phyloP scores from a whole-genome alignment of 2,113 vertebrate species.

The Sinocyclocheilus maitianheensis region DNA sequence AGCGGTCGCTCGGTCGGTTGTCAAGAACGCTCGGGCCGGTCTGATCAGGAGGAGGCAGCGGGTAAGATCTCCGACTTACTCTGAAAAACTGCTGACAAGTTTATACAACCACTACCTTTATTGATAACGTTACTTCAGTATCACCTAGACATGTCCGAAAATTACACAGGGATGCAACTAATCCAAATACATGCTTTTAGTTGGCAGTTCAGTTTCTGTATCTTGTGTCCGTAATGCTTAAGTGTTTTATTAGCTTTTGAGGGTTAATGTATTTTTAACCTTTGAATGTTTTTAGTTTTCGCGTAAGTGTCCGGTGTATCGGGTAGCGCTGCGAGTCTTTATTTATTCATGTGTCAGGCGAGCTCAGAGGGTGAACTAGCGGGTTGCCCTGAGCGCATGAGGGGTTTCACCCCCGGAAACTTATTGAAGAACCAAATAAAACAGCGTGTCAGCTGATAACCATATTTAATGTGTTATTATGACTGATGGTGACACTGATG shows the following conservation, averaged over 20 bases:
- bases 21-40: conserved; percentile 27
- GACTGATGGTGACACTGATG: conserved; percentile 10
- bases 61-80: conserved; percentile 35
- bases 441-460: conserved; percentile 16
- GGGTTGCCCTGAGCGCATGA: conserved; percentile 13
- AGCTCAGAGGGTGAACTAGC: conserved; percentile 58
- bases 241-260: neutral
- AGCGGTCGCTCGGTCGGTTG: conserved; percentile 4
- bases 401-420: conserved; percentile 28
- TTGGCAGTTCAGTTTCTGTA: neutral
- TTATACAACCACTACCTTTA: neutral
- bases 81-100: neutral
- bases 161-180: neutral
- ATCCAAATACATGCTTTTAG: neutral
- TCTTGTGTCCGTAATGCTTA: neutral
- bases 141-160: neutral
- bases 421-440: conserved; percentile 6
- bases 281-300: conserved; percentile 16
- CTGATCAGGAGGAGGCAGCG: conserved; percentile 68
- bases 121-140: neutral
- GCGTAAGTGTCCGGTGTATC: conserved; percentile 66
- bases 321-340: conserved; percentile 61
- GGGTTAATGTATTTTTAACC: too few relatives aligned
- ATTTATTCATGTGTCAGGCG: conserved; percentile 78
- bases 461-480: neutral